Conservation (phyloP, 2,888 invertebrate genomes). For the Gryllus longicercus region DNA sequence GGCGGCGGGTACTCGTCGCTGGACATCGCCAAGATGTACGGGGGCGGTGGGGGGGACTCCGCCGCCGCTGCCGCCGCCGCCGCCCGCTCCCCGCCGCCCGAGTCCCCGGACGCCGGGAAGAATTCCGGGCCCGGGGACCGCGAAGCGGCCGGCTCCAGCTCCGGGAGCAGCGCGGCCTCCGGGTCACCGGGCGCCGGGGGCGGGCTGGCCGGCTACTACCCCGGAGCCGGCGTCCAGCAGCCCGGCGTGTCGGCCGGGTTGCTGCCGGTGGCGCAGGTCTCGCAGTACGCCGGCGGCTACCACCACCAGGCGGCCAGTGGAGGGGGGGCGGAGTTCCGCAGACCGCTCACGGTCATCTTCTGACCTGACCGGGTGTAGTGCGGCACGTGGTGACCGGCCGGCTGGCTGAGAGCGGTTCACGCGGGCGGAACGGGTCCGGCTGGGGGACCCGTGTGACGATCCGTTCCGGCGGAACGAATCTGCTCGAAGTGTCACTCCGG, state of each 20-base stretch:
- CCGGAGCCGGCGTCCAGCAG: neutral
- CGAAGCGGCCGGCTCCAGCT: conserved; percentile 25
- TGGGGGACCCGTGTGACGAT: too few species aligned
- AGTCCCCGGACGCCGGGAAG: neutral
- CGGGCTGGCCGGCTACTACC: conserved; percentile 51
- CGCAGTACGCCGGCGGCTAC: conserved; percentile 62
- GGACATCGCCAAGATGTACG: conserved; percentile 6
- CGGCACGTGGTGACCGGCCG: neutral
- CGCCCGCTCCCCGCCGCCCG: conserved; percentile 20
- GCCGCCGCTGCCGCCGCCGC: conserved; percentile 33
- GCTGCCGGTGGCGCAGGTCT: conserved; percentile 50
- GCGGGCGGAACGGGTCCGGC: too few species aligned
- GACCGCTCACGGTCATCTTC: conserved; percentile 76
- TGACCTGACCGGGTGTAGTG: conserved; percentile 62
- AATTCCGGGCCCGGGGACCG: neutral
- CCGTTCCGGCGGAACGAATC: too few species aligned
- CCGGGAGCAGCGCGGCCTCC: conserved; percentile 27
- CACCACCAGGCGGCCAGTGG: conserved; percentile 36
- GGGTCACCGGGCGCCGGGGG: neutral
- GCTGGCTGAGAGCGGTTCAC: neutral
- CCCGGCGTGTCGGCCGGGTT: neutral
- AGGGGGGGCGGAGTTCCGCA: conserved; percentile 63
- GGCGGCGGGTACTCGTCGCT: conserved; percentile 49
- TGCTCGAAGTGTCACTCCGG: too few species aligned
- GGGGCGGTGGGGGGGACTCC: neutral